Conservation (phyloP, 2,888 invertebrate genomes). For the Nymphalis c-album region DNA sequence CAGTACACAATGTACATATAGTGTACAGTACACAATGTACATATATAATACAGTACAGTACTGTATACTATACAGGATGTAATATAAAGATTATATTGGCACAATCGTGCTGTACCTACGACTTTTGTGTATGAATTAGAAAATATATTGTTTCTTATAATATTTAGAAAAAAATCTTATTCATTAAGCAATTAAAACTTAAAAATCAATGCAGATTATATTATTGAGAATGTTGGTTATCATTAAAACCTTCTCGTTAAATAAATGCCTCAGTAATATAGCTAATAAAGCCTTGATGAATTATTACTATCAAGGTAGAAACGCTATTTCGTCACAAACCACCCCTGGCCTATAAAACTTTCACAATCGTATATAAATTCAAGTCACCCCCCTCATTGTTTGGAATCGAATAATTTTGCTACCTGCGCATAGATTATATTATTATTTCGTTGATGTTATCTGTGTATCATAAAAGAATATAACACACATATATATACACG, state of each 20-base stretch:
- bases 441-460: slow-evolving; percentile 23
- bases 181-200: too few species aligned
- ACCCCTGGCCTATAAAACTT: slow-evolving; percentile 67
- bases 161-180: too few species aligned
- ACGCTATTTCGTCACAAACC: slow-evolving; percentile 59
- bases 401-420: slow-evolving; percentile 59
- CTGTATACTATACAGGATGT: too few species aligned
- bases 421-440: slow-evolving; percentile 46
- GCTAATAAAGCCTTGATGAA: slow-evolving; percentile 72
- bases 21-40: too few species aligned
- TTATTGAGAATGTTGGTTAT: slow-evolving; percentile 2
- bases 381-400: slow-evolving; percentile 59
- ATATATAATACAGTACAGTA: too few species aligned
- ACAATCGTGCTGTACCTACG: too few species aligned
- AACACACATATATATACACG: not conserved
- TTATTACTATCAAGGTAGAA: slow-evolving; percentile 64
- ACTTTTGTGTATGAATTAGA: too few species aligned
- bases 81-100: too few species aligned
- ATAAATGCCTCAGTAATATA: slow-evolving; percentile 62
- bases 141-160: too few species aligned
- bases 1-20: too few species aligned
- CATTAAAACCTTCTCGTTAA: slow-evolving; percentile 55
- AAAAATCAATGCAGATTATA: not conserved
- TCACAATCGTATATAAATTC: slow-evolving; percentile 69
- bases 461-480: not conserved